phyloP scores from a whole-genome alignment of 2,113 vertebrate species.

The Gallinago jamesoni region DNA sequence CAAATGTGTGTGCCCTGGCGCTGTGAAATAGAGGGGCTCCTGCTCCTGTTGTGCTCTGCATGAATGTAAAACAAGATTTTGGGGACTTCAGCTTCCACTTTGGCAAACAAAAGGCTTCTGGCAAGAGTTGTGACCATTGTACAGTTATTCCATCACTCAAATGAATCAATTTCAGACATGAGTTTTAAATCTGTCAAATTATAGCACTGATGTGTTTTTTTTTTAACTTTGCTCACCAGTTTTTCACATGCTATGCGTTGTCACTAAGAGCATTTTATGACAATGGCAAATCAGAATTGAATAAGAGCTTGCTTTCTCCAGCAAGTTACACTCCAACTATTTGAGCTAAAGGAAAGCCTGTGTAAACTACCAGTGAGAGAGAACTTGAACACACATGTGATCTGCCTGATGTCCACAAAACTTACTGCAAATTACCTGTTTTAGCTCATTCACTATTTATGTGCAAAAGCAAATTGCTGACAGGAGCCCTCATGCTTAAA shows the following conservation, averaged over 20 bases:
- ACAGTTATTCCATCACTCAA: not conserved
- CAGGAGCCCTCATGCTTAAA: not conserved
- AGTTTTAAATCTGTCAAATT: not conserved
- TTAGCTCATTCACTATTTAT: not conserved
- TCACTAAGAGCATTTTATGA: not conserved
- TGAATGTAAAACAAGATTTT: not conserved
- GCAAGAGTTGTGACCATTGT: not conserved
- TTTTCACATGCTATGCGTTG: not conserved
- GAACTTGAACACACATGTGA: not conserved
- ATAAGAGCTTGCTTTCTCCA: not conserved
- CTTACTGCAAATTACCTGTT: not conserved
- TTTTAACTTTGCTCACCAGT: not conserved
- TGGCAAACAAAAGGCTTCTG: not conserved
- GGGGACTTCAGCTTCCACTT: not conserved
- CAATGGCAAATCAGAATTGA: not conserved
- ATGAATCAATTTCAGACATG: not conserved
- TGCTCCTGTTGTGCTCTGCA: accelerated
- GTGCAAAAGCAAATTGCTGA: not conserved
- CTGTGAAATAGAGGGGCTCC: not conserved
- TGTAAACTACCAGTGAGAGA: not conserved
- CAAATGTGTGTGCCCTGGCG: not conserved
- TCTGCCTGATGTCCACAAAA: not conserved
- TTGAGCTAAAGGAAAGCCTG: not conserved
- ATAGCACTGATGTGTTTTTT: accelerated
- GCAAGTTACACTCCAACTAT: not conserved